These are phyloP conservation scores for Bombus pyrosoma DNA, from an alignment of 1,140 invertebrate genomes.

Conservation along the genomic window DNA sequence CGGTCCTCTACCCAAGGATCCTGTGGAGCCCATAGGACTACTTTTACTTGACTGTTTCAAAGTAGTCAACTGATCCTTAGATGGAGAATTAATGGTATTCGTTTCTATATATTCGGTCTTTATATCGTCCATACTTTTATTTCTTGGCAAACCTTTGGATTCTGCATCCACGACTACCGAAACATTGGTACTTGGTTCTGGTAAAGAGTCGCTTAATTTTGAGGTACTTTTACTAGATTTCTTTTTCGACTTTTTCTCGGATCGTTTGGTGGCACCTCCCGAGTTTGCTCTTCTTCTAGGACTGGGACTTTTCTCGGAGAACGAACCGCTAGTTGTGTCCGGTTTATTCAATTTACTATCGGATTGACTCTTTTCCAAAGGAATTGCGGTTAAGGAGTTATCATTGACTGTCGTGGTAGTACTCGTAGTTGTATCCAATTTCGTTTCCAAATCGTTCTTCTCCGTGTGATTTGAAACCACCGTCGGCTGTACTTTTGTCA, in stretches of 20 bases:
- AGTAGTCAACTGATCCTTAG: conserved; percentile 40
- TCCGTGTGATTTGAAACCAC: conserved; percentile 73
- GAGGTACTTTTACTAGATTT: conserved; percentile 78
- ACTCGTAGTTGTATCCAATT: conserved; percentile 51
- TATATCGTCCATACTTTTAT: conserved; percentile 79
- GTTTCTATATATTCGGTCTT: conserved; percentile 65
- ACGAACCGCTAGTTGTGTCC: conserved; percentile 64
- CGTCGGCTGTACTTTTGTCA: conserved; percentile 89
- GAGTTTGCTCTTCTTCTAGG: conserved; percentile 79
- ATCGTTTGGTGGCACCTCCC: conserved; percentile 75
- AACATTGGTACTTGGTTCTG: conserved; percentile 69
- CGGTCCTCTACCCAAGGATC: conserved; percentile 66
- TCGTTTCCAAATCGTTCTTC: conserved; percentile 59
- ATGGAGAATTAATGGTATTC: conserved; percentile 37
- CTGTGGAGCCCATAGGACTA: conserved; percentile 65
- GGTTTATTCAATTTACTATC: conserved; percentile 86
- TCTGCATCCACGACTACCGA: conserved; percentile 76
- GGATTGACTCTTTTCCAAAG: conserved; percentile 86
- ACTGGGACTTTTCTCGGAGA: conserved; percentile 74
- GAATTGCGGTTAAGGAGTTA: conserved; percentile 72
- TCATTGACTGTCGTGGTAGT: conserved; percentile 50
- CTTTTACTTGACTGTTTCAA: conserved; percentile 43
- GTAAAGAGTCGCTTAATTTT: conserved; percentile 75
- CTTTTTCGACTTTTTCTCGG: conserved; percentile 79
- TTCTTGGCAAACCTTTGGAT: conserved; percentile 63